Conservation (phyloP, 1,140 invertebrate genomes). For the Papilio xuthus region DNA sequence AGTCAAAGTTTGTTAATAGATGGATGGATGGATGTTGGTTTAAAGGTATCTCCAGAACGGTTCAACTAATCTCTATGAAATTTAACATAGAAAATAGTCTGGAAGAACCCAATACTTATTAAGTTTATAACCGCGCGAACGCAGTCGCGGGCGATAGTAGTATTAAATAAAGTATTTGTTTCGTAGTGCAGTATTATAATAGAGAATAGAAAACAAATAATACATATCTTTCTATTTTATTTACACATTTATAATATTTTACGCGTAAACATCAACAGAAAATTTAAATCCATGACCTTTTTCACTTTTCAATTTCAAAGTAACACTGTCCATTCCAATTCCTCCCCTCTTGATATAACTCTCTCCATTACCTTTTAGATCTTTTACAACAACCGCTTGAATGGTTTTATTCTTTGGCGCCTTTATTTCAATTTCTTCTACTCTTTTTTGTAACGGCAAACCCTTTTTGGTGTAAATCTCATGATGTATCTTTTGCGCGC, state of each 20-base stretch:
- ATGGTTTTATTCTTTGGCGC: slow-evolving; percentile 5
- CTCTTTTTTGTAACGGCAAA: slow-evolving; percentile 11
- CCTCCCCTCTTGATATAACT: slow-evolving; percentile 26
- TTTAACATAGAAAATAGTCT: no score
- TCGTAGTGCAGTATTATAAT: no score
- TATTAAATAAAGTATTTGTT: no score
- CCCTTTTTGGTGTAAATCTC: slow-evolving; percentile 3
- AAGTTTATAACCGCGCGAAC: no score
- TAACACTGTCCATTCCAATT: slow-evolving; percentile 21
- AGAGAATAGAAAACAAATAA: no score
- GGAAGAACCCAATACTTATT: no score
- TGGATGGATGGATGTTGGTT: no score
- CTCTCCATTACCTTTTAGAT: slow-evolving; percentile 21
- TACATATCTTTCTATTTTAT: no score
- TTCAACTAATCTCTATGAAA: no score
- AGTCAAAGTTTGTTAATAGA: no score
- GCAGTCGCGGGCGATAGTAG: no score
- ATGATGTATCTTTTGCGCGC: slow-evolving; percentile 37
- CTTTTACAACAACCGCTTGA: slow-evolving; percentile 16
- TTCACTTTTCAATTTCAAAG: slow-evolving; percentile 26
- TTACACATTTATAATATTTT: neutral
- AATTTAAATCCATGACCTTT: slow-evolving; percentile 28
- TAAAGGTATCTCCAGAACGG: no score
- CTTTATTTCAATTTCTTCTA: slow-evolving; percentile 16
- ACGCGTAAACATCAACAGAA: slow-evolving; percentile 32